A percentile compares a stretch with the other conserved stretches of the same genome.
Conservation (phyloP, 1,140 invertebrate genomes). For the Cotesia chilonis region DNA sequence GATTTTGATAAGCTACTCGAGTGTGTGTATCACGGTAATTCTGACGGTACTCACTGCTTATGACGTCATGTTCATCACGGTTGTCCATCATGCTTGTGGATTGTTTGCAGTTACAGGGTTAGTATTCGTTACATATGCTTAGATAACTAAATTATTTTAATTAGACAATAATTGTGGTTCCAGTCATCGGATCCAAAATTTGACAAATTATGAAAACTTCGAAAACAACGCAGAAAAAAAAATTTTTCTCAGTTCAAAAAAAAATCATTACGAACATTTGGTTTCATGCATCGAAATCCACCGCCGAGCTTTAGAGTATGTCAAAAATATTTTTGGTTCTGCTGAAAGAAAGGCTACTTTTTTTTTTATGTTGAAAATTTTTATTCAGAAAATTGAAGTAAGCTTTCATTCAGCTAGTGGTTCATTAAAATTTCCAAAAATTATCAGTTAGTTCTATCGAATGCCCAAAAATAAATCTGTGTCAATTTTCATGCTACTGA, state of each 20-base stretch:
- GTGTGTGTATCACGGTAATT: not conserved
- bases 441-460: too few relatives aligned
- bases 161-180: too few relatives aligned
- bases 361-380: too few relatives aligned
- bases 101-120: constrained; percentile 29
- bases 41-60: constrained; percentile 16
- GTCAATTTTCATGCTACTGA: not conserved
- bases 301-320: not conserved
- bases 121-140: not conserved
- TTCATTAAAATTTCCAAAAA: too few relatives aligned
- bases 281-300: not conserved
- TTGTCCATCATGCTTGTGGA: constrained; percentile 38
- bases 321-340: not conserved
- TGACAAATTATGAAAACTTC: too few relatives aligned
- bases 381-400: too few relatives aligned
- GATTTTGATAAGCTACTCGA: constrained; percentile 24
- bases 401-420: too few relatives aligned
- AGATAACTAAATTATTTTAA: too few relatives aligned
- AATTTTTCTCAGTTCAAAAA: not conserved
- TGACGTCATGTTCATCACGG: constrained; percentile 31
- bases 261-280: not conserved
- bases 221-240: not conserved
- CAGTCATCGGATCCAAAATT: too few relatives aligned
- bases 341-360: too few relatives aligned
- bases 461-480: too few relatives aligned